These are phyloP conservation scores for Meliscaeva auricollis DNA, from an alignment of 2,888 invertebrate genomes.

Conservation along the genomic window DNA sequence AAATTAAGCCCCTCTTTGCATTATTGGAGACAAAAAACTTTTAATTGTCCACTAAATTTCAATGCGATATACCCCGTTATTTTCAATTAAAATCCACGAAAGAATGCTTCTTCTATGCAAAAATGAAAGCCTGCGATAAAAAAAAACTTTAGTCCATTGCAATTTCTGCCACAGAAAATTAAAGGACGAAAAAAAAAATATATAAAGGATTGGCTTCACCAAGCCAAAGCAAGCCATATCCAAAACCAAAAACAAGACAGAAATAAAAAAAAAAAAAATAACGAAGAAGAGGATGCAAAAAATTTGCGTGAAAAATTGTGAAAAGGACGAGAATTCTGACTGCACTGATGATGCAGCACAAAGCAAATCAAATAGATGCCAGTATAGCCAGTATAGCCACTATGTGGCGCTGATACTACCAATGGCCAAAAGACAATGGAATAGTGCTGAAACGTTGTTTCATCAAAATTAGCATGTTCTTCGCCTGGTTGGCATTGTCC, in stretches of 20 bases:
- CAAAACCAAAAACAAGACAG: background rate
- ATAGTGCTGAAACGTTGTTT: slow-evolving; percentile 47
- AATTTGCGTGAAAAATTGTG: slow-evolving; percentile 25
- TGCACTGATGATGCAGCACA: slow-evolving; percentile 58
- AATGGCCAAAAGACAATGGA: slow-evolving; percentile 38
- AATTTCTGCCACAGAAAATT: background rate
- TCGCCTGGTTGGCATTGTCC: slow-evolving; percentile 51
- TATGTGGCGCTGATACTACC: background rate
- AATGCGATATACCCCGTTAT: slow-evolving; percentile 63
- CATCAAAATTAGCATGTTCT: slow-evolving; percentile 72
- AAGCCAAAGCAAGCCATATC: slow-evolving; percentile 7
- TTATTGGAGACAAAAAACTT: slow-evolving; percentile 49
- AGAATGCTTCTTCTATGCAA: slow-evolving; percentile 16
- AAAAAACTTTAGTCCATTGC: background rate
- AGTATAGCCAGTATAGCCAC: background rate
- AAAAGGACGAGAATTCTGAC: slow-evolving; percentile 47
- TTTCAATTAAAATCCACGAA: slow-evolving; percentile 62
- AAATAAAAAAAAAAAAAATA: slow-evolving; percentile 6
- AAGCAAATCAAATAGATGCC: slow-evolving; percentile 57
- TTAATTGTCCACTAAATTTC: slow-evolving; percentile 75
- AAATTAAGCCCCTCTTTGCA: slow-evolving; percentile 26
- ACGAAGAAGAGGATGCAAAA: too few relatives aligned
- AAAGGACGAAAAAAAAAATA: background rate
- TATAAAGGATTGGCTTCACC: slow-evolving; percentile 10
- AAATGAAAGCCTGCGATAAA: background rate